Evolutionary conservation across 2,888 invertebrate genomes (phyloP), one percentile per base, ranked within the genome.

Genomic region (Orthosia cruda): DNA sequence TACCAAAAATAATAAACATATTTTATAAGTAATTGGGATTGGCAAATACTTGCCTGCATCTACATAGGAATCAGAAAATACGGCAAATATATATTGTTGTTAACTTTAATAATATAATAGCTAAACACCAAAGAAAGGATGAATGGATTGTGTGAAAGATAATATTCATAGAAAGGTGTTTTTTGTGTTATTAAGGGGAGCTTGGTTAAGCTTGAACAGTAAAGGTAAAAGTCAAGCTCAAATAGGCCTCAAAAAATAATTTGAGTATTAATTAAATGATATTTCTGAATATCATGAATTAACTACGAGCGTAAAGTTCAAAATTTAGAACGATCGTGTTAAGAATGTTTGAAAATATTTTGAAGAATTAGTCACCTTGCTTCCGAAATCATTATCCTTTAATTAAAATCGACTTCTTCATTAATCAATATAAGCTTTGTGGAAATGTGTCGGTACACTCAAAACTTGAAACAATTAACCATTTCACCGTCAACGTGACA

Each of bases 341-440:
- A 49, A 15, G 16, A 32, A 62, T 62, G 32, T 47, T 63, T 32
- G 13, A 47, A 62, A 76, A 52, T 52, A 45, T 75, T 76, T 58
- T 52, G 26, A 57, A 58, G n/a, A 40, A 52, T 71, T 70, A 58
- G 57, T 57, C n/a, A 71, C 58, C 52, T 64, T 32, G 71, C 47
- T 54, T 45, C 26, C 52, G 20, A 26, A 18, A 26, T 49, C 15
- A 77, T 77, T 63, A 71, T 15, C 11, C 47, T 32, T 49, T 62
- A 32, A 69, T 62, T 57, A 49, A 74, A 58, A 40, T 45, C 12
- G 12, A 54, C 61, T 65, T 54, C 12, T 68, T 77, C 26, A 80
- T 80, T 72, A 68, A 71, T 61, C 32, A 72, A 62, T 54, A 57
- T 20, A 55, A 76, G 40, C 4, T 65, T 68, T 76, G 47, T n/a